phyloP scores from a whole-genome alignment of 1,140 invertebrate genomes.

The Zaprionus africanus region DNA sequence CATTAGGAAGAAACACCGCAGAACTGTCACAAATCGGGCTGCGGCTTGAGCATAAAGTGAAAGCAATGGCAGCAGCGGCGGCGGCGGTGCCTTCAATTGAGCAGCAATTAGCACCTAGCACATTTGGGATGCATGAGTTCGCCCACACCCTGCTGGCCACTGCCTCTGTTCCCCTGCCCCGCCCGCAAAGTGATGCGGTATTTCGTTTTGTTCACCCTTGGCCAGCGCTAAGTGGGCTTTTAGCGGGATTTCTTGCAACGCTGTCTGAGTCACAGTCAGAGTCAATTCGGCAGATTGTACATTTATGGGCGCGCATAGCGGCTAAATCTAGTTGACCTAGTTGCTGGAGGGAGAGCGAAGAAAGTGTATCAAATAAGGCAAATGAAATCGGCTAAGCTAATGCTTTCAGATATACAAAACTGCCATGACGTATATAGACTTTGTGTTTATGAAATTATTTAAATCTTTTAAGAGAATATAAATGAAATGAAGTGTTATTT shows the following conservation, averaged over 20 bases:
- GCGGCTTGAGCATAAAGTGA: slow-evolving; percentile 26
- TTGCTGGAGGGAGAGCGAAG: background rate
- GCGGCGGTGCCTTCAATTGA: slow-evolving; percentile 29
- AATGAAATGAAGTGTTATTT: too few species aligned
- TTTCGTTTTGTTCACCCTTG: slow-evolving; percentile 17
- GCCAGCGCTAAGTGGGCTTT: slow-evolving; percentile 32
- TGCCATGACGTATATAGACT: background rate
- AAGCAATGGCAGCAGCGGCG: slow-evolving; percentile 24
- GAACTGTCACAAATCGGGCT: slow-evolving; percentile 32
- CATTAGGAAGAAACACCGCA: slow-evolving; percentile 26
- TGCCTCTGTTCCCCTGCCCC: background rate
- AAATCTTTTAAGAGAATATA: too few species aligned
- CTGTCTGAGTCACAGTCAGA: slow-evolving; percentile 19
- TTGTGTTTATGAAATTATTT: background rate
- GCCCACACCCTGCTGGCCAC: background rate
- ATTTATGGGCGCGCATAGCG: background rate
- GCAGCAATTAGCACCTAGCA: slow-evolving; percentile 41
- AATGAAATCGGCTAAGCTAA: background rate
- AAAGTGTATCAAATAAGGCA: background rate
- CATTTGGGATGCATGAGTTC: slow-evolving; percentile 17
- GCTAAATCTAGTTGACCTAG: slow-evolving; percentile 3
- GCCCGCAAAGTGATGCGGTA: background rate
- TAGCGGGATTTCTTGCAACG: slow-evolving; percentile 16
- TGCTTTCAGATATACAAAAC: background rate
- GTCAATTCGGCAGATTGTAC: slow-evolving; percentile 23